Conservation (phyloP, 2,113 vertebrate species). For the Callithrix jacchus region DNA sequence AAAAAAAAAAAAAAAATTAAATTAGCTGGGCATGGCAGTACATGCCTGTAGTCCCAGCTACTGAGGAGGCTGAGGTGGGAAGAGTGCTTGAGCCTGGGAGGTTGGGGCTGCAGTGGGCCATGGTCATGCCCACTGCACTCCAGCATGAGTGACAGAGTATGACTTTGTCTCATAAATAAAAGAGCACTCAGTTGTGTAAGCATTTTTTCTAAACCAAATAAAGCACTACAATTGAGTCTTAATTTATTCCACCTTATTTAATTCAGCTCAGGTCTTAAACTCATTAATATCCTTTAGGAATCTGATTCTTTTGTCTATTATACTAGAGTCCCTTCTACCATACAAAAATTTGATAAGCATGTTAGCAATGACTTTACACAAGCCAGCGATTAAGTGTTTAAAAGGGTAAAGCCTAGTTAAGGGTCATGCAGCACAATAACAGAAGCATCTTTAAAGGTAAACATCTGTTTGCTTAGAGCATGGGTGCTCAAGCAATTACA, state of each 20-base stretch:
- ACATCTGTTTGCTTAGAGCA: not conserved
- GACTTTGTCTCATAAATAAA: not conserved
- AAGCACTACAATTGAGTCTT: not conserved
- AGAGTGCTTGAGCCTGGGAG: too few relatives aligned
- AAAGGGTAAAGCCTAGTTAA: not conserved
- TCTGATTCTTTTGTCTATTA: not conserved
- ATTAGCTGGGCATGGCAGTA: too few relatives aligned
- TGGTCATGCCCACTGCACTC: too few relatives aligned
- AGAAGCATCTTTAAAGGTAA: not conserved
- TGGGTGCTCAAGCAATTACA: not conserved
- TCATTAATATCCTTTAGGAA: not conserved
- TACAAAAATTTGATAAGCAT: not conserved
- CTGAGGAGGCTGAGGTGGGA: too few relatives aligned
- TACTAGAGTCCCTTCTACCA: not conserved
- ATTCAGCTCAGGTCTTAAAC: not conserved
- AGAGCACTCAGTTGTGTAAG: not conserved
- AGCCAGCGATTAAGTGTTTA: not conserved
- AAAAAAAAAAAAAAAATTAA: too few relatives aligned
- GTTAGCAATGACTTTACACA: not conserved
- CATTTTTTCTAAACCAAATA: not conserved
- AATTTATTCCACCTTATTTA: conserved; percentile 10
- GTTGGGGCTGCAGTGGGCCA: too few relatives aligned
- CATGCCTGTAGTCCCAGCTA: too few relatives aligned
- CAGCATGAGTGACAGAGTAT: too few relatives aligned
- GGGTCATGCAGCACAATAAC: not conserved